Base-by-base conservation (phyloP, 2,888 invertebrate species). In the Cactoblastis cactorum region DNA sequence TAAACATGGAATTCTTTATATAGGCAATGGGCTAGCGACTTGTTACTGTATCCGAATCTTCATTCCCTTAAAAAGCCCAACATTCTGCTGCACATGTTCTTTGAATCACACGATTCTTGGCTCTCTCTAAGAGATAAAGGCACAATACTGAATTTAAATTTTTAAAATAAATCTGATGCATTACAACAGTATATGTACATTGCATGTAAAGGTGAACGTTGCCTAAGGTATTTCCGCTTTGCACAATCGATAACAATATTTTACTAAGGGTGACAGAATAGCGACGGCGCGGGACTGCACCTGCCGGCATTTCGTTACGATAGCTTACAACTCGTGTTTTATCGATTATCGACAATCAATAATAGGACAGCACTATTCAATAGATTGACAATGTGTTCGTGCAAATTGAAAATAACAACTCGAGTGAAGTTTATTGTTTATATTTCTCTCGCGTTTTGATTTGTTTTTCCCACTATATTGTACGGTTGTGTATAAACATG, bases 231-330 rank as follows among this genome's bases (percentile, higher is more conserved):
- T 69, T 76, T 75, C 73, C 74, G 65, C 59, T 75, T 70, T 65
- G 59, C 59, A 60, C 63, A 75, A 75, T 77, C 76, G 73, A 79
- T 80, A 77, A 74, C 69, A 74, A 74, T 76, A 74, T 74, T 72
- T 76, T 60, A 58, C 53, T 50, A 56, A 59, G 61, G 62, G 67
- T 65, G 70, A 67, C 65, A 57, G 50, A 50, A 53, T 48, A 52
- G 22, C 43, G 32, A 28, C 41, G 52, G 50, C 46, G 57, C 53
- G 56, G 56, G 58, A n/a, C 54, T 56, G 54, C 53, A 38, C 54
- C 55, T n/a, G 54, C 49, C 52, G 50, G 67, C 65, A 70, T 70
- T 71, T 69, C 63, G 67, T 67, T 65, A 64, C 61, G 62, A 70
- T 65, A 67, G 67, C 57, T 65, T 69, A 62, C 55, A 51, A 54